phyloP scores from a whole-genome alignment of 2,113 vertebrate genomes.

The Podarcis cretensis region DNA sequence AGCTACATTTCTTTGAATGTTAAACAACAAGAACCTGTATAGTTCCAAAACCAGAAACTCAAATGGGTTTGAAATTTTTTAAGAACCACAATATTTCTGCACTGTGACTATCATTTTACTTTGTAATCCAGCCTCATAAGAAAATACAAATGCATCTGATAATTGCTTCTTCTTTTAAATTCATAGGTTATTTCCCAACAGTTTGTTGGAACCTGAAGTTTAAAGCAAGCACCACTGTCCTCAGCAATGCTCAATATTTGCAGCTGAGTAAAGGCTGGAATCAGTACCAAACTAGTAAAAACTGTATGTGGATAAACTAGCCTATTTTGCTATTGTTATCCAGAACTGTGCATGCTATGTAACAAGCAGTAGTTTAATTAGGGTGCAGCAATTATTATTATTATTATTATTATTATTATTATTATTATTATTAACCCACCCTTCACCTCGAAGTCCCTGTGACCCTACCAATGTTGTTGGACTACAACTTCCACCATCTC shows the following conservation, averaged over 20 bases:
- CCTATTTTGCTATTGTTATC: neutral
- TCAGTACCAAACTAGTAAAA: neutral
- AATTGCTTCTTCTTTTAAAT: neutral
- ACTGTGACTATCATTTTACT: neutral
- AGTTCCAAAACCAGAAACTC: slow-evolving; percentile 49
- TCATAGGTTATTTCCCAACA: neutral
- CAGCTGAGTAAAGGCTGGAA: neutral
- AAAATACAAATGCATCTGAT: neutral
- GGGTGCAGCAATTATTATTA: no score
- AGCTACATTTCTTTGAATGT: slow-evolving; percentile 36
- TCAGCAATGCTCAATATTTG: neutral
- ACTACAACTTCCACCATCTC: no score
- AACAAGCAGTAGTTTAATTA: neutral
- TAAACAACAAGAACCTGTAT: slow-evolving; percentile 31
- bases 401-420: no score
- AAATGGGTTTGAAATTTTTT: neutral
- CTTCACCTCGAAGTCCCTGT: no score
- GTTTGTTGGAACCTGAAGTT: neutral
- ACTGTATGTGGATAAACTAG: neutral
- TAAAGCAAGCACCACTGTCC: neutral
- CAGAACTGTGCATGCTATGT: neutral
- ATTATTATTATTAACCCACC: no score
- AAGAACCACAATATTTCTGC: neutral
- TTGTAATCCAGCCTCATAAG: neutral
- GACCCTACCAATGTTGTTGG: no score